phyloP scores from a whole-genome alignment of 2,888 invertebrate genomes.

The Morpho helenor region DNA sequence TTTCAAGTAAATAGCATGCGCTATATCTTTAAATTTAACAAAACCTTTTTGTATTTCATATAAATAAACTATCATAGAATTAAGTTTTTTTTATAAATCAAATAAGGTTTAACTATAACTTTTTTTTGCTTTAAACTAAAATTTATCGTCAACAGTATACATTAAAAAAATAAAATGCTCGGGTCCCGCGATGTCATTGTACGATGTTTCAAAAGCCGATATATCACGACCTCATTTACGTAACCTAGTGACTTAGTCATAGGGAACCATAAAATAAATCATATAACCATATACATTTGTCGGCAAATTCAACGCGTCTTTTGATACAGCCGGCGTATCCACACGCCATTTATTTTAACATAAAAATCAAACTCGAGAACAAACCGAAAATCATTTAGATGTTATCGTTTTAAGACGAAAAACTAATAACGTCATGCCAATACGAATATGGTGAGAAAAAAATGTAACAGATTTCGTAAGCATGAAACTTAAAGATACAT shows the following conservation, averaged over 20 bases:
- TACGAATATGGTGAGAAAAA: conserved; percentile 29
- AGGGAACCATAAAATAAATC: conserved; percentile 13
- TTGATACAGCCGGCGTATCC: conserved; percentile 34
- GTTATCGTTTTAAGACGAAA: conserved; percentile 69
- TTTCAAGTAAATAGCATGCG: too few species aligned
- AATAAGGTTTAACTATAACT: too few species aligned
- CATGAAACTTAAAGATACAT: conserved; percentile 25
- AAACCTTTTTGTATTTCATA: too few species aligned
- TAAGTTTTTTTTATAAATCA: too few species aligned
- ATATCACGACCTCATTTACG: conserved; percentile 12
- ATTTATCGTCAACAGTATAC: too few species aligned
- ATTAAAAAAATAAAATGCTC: too few species aligned
- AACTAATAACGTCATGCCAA: conserved; percentile 61
- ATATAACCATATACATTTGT: conserved; percentile 16
- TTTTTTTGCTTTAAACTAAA: too few species aligned
- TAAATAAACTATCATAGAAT: too few species aligned
- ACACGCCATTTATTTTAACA: conserved; percentile 61
- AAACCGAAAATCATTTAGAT: conserved; percentile 69
- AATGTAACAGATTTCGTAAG: conserved; percentile 24
- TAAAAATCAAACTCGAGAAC: conserved; percentile 54
- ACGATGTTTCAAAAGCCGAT: not conserved
- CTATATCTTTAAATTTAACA: too few species aligned
- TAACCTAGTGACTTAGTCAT: conserved; percentile 9
- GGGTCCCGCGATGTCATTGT: too few species aligned
- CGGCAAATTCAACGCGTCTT: conserved; percentile 14